phyloP scores from a whole-genome alignment of 2,888 invertebrate genomes.

The Morpho helenor region DNA sequence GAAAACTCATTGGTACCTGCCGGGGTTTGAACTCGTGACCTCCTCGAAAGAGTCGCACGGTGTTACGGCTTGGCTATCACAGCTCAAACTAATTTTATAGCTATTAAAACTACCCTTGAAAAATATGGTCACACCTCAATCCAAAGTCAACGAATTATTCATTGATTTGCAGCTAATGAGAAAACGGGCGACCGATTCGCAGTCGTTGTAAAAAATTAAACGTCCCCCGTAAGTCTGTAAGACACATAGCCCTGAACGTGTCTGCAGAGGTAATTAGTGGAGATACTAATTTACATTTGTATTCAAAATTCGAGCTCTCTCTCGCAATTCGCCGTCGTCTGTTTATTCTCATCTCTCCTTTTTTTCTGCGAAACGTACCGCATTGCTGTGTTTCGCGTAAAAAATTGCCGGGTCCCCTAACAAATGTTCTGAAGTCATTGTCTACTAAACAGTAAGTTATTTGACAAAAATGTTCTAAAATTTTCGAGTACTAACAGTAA shows the following conservation, averaged over 20 bases:
- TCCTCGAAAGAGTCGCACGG: no score
- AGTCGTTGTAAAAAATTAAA: slow-evolving; percentile 62
- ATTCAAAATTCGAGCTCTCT: slow-evolving; percentile 79
- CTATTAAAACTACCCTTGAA: slow-evolving; percentile 18
- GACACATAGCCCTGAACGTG: slow-evolving; percentile 75
- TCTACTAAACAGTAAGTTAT: slow-evolving; percentile 49
- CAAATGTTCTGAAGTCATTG: slow-evolving; percentile 61
- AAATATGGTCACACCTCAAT: slow-evolving; percentile 24
- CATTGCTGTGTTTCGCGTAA: slow-evolving; percentile 77
- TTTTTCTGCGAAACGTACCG: slow-evolving; percentile 68
- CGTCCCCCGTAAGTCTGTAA: slow-evolving; percentile 70
- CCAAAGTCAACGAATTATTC: slow-evolving; percentile 43
- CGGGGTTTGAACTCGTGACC: no score
- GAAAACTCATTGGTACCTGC: no score
- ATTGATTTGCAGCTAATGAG: slow-evolving; percentile 59
- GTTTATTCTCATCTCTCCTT: slow-evolving; percentile 75
- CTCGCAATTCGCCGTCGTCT: slow-evolving; percentile 74
- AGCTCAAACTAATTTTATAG: not conserved
- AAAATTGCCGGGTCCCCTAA: slow-evolving; percentile 71
- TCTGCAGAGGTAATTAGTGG: slow-evolving; percentile 76
- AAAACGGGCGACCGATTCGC: slow-evolving; percentile 63
- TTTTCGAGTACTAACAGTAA: slow-evolving; percentile 11
- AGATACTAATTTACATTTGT: slow-evolving; percentile 80
- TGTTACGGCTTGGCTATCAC: not conserved
- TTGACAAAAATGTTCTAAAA: slow-evolving; percentile 17